Evolutionary conservation across 2,888 invertebrate genomes (phyloP).

Genomic region (Crocallis elinguaria): DNA sequence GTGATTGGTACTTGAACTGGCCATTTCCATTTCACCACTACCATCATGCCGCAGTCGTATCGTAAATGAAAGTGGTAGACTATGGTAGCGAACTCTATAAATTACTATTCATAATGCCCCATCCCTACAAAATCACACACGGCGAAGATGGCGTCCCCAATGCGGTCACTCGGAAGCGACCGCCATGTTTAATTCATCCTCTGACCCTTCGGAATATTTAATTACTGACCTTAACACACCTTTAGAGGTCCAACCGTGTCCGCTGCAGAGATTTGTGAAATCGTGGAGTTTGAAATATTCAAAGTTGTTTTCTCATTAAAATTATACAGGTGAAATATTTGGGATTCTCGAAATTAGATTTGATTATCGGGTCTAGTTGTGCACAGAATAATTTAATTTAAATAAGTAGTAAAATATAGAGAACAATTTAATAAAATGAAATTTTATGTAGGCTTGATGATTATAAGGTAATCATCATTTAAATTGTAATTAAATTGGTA

Average conservation of each 20-base stretch:
- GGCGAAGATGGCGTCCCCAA: slow-evolving; percentile 12
- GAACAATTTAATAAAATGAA: too few relatives aligned
- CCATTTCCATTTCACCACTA: too few relatives aligned
- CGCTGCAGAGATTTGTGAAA: slow-evolving; percentile 10
- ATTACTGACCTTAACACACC: slow-evolving; percentile 52
- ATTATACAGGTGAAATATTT: not conserved
- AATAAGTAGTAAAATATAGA: too few relatives aligned
- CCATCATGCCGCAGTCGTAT: too few relatives aligned
- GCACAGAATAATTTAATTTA: too few relatives aligned
- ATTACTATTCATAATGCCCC: not conserved
- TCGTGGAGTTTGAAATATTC: slow-evolving; percentile 3
- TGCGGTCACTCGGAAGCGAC: slow-evolving; percentile 38
- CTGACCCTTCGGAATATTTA: slow-evolving; percentile 69
- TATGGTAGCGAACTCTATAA: not conserved
- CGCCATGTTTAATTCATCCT: slow-evolving; percentile 66
- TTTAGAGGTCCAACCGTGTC: slow-evolving; percentile 41
- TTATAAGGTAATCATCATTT: too few relatives aligned
- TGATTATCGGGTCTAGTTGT: not conserved
- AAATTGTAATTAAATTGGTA: too few relatives aligned
- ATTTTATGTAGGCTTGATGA: too few relatives aligned
- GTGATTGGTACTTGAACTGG: too few relatives aligned
- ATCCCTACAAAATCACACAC: not conserved
- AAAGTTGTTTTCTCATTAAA: not conserved
- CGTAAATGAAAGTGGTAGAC: too few relatives aligned
- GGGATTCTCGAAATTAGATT: not conserved